These are phyloP conservation scores for Brachymystax lenok DNA, from an alignment of 2,797 vertebrate species.

Conservation along the genomic window DNA sequence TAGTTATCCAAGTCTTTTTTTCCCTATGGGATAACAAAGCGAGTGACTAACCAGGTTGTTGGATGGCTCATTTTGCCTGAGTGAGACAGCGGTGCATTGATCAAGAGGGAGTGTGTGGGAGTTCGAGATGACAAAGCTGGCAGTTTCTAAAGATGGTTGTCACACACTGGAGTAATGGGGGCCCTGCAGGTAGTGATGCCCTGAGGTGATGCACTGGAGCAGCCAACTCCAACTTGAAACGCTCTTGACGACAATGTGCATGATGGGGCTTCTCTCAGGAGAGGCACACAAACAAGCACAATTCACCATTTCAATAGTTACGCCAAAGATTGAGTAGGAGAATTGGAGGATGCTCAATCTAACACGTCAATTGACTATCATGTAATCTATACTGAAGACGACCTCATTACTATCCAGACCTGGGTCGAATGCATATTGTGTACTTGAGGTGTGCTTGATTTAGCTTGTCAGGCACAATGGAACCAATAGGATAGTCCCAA, in stretches of 20 bases:
- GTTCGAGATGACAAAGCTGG: not conserved
- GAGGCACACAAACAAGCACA: not conserved
- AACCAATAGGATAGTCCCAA: not conserved
- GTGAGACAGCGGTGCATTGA: not conserved
- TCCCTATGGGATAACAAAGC: not conserved
- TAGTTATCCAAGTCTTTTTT: not conserved
- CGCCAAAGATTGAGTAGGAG: not conserved
- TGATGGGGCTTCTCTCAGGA: not conserved
- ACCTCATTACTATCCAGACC: not conserved
- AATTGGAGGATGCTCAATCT: too few relatives aligned
- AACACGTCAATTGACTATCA: too few relatives aligned
- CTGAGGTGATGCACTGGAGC: not conserved
- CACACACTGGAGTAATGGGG: not conserved
- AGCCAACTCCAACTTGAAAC: not conserved
- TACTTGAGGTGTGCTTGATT: not conserved
- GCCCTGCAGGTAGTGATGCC: not conserved
- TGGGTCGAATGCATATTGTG: not conserved
- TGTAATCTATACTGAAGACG: too few relatives aligned
- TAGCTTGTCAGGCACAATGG: not conserved
- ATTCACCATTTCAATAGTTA: not conserved
- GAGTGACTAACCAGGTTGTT: not conserved
- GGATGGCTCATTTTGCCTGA: not conserved
- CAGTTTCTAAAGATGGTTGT: constrained; percentile 10
- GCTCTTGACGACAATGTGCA: not conserved
- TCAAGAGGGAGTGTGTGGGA: not conserved